A percentile compares a stretch with the other conserved stretches of the same genome.
These are phyloP conservation scores for Sapayoa aenigma DNA, from an alignment of 2,113 vertebrate genomes.

Conservation along the genomic window DNA sequence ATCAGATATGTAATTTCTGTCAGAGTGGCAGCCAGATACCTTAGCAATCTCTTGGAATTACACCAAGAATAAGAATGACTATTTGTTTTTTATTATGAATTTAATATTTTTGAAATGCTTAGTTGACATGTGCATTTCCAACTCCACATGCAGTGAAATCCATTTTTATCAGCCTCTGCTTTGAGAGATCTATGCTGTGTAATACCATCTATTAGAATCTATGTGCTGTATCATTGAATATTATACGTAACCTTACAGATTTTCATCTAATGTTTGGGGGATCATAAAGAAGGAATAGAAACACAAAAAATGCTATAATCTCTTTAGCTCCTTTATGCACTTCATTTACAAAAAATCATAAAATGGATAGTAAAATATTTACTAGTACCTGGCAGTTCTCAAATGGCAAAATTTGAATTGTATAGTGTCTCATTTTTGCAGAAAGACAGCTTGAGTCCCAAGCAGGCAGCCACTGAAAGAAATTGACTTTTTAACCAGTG, in stretches of 20 bases:
- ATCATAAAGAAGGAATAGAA: conserved; percentile 67
- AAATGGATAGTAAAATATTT: conserved; percentile 77
- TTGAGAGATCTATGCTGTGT: conserved; percentile 52
- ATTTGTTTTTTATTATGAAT: conserved; percentile 47
- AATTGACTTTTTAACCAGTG: not conserved
- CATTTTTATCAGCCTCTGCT: conserved; percentile 64
- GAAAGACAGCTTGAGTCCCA: conserved; percentile 30
- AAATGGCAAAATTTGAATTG: conserved; percentile 62
- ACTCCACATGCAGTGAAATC: conserved; percentile 28
- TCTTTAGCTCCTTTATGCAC: conserved; percentile 66
- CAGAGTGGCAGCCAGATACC: not conserved
- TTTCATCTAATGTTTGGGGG: conserved; percentile 60
- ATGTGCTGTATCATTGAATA: conserved; percentile 73
- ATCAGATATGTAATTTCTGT: not conserved
- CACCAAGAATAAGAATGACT: not conserved
- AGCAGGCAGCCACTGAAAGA: not conserved
- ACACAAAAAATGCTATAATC: conserved; percentile 61
- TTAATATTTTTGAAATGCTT: conserved; percentile 58
- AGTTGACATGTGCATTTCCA: conserved; percentile 46
- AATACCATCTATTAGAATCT: conserved; percentile 68
- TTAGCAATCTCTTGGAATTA: not conserved
- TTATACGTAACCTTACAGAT: conserved; percentile 72
- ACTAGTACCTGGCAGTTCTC: conserved; percentile 61
- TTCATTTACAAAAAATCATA: conserved; percentile 71
- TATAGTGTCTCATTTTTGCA: conserved; percentile 17